These are phyloP conservation scores for Hapalemur alaotrensis DNA, from an alignment of 2,797 vertebrate genomes.

Conservation along the genomic window DNA sequence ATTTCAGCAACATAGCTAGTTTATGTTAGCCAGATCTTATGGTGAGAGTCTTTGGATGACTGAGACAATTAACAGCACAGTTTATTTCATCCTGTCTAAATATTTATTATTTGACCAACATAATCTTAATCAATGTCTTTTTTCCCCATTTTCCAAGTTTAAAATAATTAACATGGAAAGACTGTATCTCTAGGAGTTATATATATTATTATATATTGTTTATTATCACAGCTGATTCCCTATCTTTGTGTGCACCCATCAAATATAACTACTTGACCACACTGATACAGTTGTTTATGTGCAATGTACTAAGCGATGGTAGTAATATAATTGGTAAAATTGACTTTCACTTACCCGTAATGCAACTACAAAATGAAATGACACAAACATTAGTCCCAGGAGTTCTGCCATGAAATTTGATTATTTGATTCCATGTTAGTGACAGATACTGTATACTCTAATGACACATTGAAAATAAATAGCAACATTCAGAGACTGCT, in stretches of 20 bases:
- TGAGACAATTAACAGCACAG: background rate
- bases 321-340: constrained; percentile 42
- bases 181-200: background rate
- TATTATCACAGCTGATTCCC: background rate
- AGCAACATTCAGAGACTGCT: constrained; percentile 55
- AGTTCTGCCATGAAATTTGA: constrained; percentile 72
- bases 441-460: constrained; percentile 62
- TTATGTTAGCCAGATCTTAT: background rate
- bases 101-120: constrained; percentile 1
- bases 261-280: constrained; percentile 50
- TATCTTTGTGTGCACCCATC: background rate
- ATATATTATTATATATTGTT: background rate
- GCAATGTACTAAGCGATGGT: constrained; percentile 54
- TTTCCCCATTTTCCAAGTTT: background rate
- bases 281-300: constrained; percentile 55
- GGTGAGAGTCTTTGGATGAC: background rate
- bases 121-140: background rate
- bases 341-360: constrained; percentile 59
- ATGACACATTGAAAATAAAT: constrained; percentile 53
- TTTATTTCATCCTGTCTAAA: background rate
- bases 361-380: constrained; percentile 65
- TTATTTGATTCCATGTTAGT: constrained; percentile 64
- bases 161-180: background rate
- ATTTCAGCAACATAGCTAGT: background rate
- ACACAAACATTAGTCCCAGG: constrained; percentile 59